Base-by-base conservation (phyloP, 2,888 invertebrate genomes). In the Brenthis daphne region DNA sequence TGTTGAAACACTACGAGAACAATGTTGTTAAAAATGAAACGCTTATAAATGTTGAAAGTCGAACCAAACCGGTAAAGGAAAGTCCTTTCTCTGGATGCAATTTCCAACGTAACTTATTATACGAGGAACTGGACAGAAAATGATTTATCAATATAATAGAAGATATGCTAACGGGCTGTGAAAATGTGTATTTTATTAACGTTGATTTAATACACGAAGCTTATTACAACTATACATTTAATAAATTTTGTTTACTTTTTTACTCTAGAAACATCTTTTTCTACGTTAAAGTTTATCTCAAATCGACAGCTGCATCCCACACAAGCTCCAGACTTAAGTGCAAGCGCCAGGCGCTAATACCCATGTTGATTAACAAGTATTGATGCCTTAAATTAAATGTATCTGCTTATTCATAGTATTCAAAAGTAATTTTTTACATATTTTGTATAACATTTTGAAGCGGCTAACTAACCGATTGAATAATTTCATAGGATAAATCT, bases 261-360 rank as follows among this genome's bases (percentile, higher is more conserved):
- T 43, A 43, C 37, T 43, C 11, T 43, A 43, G 11, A 43, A 43
- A 43, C 37, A 43, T 11, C 37, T 8, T 37, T 37, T 37, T 6
- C 11, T 20, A 20, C 37, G 2, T 43, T 43, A 11, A 43, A 43
- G 37, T 43, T 8, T 85, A 84, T 87, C 83, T 79, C 79, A 53
- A 53, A 76, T 82, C 80, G 82, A 80, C 83, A 78, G 85, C 83
- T 79, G 82, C 76, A 78, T 75, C 80, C 89, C 81, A 88, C 88
- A 77, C 81, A 77, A 80, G 74, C 76, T 77, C 72, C 77, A 78
- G 83, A 87, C 86, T 85, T 87, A 87, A 76, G 77, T 75, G 75
- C 74, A 76, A 74, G 70, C 78, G 78, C 79, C 80, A 79, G 83
- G 80, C 81, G 82, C 82, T 81, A 76, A 76, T 47, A 14, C 75